Evolutionary conservation across 1,140 invertebrate species (phyloP).

Genomic region (Nasonia vitripennis): DNA sequence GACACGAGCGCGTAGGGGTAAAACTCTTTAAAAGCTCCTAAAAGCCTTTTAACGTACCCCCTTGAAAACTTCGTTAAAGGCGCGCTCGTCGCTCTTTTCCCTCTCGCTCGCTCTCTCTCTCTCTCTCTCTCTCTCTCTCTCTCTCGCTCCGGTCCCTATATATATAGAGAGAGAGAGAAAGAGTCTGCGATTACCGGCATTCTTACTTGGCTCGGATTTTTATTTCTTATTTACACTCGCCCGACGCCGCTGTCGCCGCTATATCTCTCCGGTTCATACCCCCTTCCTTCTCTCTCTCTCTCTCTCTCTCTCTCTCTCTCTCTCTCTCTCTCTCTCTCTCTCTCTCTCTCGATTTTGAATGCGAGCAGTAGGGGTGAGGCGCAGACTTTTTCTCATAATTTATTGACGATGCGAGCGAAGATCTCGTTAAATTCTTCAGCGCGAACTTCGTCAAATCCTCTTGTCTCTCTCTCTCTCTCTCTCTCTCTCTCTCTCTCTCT

Average conservation of each 20-base stretch:
- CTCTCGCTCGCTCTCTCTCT: not conserved
- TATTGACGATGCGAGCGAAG: not conserved
- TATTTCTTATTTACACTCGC: slow-evolving; percentile 31
- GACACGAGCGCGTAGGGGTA: slow-evolving; percentile 56
- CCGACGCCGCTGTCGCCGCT: not conserved
- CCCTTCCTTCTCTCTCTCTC: not conserved
- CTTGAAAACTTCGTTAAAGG: slow-evolving; percentile 66
- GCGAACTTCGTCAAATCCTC: slow-evolving; percentile 12
- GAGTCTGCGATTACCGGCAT: slow-evolving; percentile 26
- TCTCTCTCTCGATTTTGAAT: not conserved
- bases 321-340: not conserved
- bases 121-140: not conserved
- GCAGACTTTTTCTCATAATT: slow-evolving; percentile 18
- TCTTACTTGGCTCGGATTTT: slow-evolving; percentile 41
- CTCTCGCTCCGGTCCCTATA: not conserved
- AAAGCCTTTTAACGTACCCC: slow-evolving; percentile 68
- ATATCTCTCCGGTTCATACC: not conserved
- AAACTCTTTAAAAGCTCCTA: slow-evolving; percentile 67
- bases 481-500: slow-evolving; percentile 9
- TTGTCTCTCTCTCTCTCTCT: not conserved
- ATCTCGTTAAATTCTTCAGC: slow-evolving; percentile 18
- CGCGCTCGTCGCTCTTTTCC: slow-evolving; percentile 21
- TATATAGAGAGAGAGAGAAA: not conserved
- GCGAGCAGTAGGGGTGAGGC: not conserved
- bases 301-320: not conserved